phyloP scores from a whole-genome alignment of 2,797 vertebrate genomes.

The Phaenicophaeus curvirostris region DNA sequence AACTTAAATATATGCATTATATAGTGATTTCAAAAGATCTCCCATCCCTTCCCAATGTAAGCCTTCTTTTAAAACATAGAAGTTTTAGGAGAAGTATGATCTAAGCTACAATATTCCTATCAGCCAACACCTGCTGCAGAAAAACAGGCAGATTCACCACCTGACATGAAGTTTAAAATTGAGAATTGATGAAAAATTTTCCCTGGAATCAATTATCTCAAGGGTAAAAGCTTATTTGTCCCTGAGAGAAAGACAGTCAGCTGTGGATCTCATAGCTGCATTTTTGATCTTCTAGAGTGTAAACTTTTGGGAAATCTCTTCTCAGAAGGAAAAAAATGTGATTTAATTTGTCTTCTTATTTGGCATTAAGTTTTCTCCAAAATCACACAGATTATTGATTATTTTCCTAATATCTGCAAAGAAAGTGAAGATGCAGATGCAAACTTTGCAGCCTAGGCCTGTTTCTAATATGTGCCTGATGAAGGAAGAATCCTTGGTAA shows the following conservation, averaged over 20 bases:
- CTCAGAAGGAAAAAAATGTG: rapidly evolving
- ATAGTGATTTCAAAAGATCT: background rate
- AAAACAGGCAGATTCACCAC: background rate
- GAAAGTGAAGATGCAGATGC: background rate
- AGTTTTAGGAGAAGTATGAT: background rate
- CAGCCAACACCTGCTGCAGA: background rate
- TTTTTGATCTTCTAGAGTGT: background rate
- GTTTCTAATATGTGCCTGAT: background rate
- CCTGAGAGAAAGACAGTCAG: background rate
- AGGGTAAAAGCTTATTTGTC: background rate
- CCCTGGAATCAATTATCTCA: background rate
- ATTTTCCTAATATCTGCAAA: background rate
- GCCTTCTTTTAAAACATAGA: background rate
- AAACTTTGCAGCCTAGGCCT: background rate
- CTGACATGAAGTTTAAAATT: background rate
- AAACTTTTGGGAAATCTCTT: background rate
- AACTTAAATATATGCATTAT: background rate
- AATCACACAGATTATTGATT: background rate
- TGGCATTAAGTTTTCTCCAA: background rate
- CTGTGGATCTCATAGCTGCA: background rate
- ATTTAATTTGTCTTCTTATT: background rate
- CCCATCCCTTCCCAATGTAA: background rate
- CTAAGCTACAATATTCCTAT: background rate
- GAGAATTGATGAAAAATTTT: background rate
- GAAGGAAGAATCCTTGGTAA: background rate